These are phyloP conservation scores for Pogonocichla stellata DNA, from an alignment of 2,113 vertebrate genomes.

Conservation along the genomic window DNA sequence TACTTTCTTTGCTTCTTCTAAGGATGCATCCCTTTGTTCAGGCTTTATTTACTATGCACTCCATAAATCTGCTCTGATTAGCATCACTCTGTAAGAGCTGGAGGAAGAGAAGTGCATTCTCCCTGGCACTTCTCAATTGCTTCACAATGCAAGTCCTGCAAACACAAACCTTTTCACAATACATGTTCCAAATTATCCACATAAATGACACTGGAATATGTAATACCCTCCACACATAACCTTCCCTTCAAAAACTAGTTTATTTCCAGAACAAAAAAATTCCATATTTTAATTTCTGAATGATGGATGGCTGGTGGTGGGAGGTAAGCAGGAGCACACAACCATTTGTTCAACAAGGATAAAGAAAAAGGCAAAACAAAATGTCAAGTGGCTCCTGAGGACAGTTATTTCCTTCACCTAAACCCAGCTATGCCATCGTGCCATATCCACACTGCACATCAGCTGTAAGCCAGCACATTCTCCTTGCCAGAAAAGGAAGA, in stretches of 20 bases:
- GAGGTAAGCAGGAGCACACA: neutral
- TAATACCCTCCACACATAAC: neutral
- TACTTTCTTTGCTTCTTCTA: conserved; percentile 16
- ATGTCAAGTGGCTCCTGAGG: neutral
- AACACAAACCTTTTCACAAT: conserved; percentile 9
- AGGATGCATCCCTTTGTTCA: conserved; percentile 1
- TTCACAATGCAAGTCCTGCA: neutral
- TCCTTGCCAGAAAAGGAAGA: neutral
- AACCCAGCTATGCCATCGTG: neutral
- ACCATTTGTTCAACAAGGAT: neutral
- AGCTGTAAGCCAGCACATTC: neutral
- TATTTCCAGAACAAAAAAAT: neutral
- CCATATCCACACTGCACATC: neutral
- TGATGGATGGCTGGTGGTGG: neutral
- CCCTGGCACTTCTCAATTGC: neutral
- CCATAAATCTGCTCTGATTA: conserved; percentile 35
- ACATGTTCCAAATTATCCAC: neutral
- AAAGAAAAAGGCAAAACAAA: neutral
- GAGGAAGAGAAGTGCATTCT: neutral
- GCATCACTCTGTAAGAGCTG: neutral
- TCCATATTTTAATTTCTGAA: neutral
- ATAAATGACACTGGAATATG: neutral
- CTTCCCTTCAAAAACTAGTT: neutral
- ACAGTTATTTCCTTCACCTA: neutral
- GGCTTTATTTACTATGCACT: conserved; percentile 27